Base-by-base conservation (phyloP, 2,888 invertebrate genomes). In the Tanaodytes sp. region DNA sequence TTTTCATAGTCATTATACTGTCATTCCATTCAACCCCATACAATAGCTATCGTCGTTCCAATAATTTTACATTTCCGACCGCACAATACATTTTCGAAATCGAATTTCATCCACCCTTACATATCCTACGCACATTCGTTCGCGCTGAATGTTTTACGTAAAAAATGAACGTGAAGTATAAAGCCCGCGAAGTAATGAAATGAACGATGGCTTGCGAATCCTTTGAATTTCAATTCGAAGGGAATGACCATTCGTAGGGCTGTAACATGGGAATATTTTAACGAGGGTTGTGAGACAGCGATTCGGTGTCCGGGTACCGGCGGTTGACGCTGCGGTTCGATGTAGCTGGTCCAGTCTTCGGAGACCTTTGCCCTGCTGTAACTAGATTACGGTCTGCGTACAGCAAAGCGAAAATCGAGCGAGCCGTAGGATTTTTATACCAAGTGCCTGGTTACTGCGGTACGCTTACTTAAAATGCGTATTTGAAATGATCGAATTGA, bases 181-280 rank as follows among this genome's bases (percentile, higher is more conserved):
- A 9, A 14, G 2, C 33, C 36, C 18, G 27, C 12, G 18, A 18
- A 18, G 15, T 30, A 45, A 57, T 46, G 46, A 46, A 46, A 58
- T 27, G 40, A 48, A 48, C 8, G 39, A 40, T 36, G 40, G 33
- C 5, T 49, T 23, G 8, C 40, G 39, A 49, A 40, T 48, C 36
- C 31, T 40, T 55, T 48, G 40, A 55, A 63, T 63, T 63, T 63
- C 33, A 63, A 54, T 64, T 49, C 20, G 19, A 15, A 11, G 31
- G 31, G 33, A 33, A 2, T 16, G 20, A n/a, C 5, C 23, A 23
- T 4, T 23, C 8, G 5, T 8, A 23, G n/a, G 27, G 20, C 16
- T 16, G 16, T 36, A 51, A 45, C 19, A 4, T 16, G 18, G 33
- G 51, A 52, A 52, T 62, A 45, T 62, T 52, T 62, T 59, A 62